Evolutionary conservation across 2,797 vertebrate species (phyloP).

Genomic region (Anguilla pacifica): DNA sequence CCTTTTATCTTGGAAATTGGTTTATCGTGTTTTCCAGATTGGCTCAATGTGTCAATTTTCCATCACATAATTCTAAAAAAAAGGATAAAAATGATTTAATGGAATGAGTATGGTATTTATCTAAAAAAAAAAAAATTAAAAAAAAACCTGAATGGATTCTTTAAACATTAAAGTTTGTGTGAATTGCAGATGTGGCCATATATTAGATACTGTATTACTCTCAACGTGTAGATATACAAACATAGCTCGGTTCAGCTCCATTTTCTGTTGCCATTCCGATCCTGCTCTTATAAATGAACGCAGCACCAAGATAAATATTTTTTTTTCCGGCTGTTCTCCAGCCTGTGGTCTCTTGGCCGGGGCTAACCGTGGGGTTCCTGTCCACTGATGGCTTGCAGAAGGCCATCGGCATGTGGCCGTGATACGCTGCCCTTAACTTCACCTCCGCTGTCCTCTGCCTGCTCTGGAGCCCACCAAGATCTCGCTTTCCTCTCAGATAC

Average conservation of each 20-base stretch:
- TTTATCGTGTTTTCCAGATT: not conserved
- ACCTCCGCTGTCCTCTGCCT: not conserved
- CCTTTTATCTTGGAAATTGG: not conserved
- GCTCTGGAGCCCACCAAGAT: not conserved
- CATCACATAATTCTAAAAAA: not conserved
- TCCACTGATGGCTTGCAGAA: not conserved
- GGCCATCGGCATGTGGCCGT: not conserved
- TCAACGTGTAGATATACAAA: not conserved
- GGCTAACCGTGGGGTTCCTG: not conserved
- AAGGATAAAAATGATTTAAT: not conserved
- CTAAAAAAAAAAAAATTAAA: no score
- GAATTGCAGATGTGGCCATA: not conserved
- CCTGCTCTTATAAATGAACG: not conserved
- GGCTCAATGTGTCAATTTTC: not conserved
- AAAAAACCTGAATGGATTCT: not conserved
- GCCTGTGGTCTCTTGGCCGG: not conserved
- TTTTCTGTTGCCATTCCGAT: not conserved
- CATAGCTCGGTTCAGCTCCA: not conserved
- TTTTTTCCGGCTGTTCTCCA: constrained; percentile 15
- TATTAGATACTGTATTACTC: not conserved
- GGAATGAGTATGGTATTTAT: not conserved
- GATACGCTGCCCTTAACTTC: not conserved
- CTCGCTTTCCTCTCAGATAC: not conserved
- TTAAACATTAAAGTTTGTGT: not conserved
- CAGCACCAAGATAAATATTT: constrained; percentile 15